Evolutionary conservation across 2,888 invertebrate species (phyloP).

Genomic region (Gastracanthus pulcherrimus): DNA sequence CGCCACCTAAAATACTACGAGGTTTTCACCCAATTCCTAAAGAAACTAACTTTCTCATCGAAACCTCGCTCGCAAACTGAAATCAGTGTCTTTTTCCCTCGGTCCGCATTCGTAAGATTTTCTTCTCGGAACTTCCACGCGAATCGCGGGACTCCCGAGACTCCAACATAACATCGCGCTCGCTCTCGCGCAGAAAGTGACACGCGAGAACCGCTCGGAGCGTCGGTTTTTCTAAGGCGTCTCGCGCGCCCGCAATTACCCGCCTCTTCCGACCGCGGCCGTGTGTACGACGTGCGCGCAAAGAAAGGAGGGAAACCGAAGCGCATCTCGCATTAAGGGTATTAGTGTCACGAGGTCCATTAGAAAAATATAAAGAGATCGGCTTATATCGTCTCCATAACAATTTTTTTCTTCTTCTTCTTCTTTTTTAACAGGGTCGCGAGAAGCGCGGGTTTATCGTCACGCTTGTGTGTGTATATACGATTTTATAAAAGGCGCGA

Average conservation of each 20-base stretch:
- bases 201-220: constrained; percentile 4
- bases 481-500: background rate
- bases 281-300: background rate
- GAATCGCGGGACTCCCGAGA: background rate
- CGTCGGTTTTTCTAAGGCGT: constrained; percentile 55
- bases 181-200: background rate
- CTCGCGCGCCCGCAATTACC: constrained; percentile 42
- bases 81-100: background rate
- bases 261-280: background rate
- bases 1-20: too few species aligned
- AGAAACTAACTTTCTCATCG: background rate
- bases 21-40: too few species aligned
- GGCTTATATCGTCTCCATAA: constrained; percentile 25
- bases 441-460: too few species aligned
- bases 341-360: constrained; percentile 55
- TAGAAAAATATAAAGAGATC: constrained; percentile 47
- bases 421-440: background rate
- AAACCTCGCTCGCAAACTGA: background rate
- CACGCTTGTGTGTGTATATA: background rate
- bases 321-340: constrained; percentile 26
- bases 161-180: background rate
- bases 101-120: background rate
- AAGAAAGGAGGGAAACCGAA: background rate
- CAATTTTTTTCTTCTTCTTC: constrained; percentile 13
- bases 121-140: background rate